Evolutionary conservation across 2,113 vertebrate genomes (phyloP).

Genomic region (Cyphomyrus discorhynchus): DNA sequence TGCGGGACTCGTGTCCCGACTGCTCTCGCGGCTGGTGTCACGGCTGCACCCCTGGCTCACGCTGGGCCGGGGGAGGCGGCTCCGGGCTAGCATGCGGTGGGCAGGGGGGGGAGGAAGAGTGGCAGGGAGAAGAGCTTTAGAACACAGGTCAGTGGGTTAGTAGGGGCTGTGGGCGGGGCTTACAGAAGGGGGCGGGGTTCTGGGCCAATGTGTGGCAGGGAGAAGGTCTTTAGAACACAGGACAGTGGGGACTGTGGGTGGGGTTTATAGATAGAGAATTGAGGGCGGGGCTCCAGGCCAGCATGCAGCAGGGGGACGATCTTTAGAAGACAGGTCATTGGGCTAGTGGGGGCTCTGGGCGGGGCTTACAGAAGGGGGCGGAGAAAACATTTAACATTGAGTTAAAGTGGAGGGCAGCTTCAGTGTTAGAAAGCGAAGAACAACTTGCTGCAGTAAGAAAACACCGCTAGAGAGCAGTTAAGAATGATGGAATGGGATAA

Average conservation of each 20-base stretch:
- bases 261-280: background rate
- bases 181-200: slow-evolving; percentile 79
- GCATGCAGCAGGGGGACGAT: slow-evolving; percentile 88
- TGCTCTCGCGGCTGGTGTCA: slow-evolving; percentile 99
- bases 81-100: slow-evolving; percentile 97
- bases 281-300: slow-evolving; percentile 82
- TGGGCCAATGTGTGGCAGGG: slow-evolving; percentile 94
- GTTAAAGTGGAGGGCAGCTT: background rate
- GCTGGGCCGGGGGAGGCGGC: slow-evolving; percentile 98
- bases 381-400: background rate
- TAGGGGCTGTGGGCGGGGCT: background rate
- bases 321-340: slow-evolving; percentile 72
- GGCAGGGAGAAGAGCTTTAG: slow-evolving; percentile 90
- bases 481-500: background rate
- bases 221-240: slow-evolving; percentile 67
- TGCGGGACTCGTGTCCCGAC: slow-evolving; percentile 97
- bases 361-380: background rate
- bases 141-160: slow-evolving; percentile 58
- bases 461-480: background rate
- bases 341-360: slow-evolving; percentile 23
- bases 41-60: slow-evolving; percentile 99
- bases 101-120: slow-evolving; percentile 63
- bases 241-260: slow-evolving; percentile 38
- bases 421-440: background rate
- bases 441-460: background rate